A percentile compares a stretch with the other conserved stretches of the same genome.
Evolutionary conservation across 2,113 vertebrate species (phyloP).

Genomic region (Ailurus styani): DNA sequence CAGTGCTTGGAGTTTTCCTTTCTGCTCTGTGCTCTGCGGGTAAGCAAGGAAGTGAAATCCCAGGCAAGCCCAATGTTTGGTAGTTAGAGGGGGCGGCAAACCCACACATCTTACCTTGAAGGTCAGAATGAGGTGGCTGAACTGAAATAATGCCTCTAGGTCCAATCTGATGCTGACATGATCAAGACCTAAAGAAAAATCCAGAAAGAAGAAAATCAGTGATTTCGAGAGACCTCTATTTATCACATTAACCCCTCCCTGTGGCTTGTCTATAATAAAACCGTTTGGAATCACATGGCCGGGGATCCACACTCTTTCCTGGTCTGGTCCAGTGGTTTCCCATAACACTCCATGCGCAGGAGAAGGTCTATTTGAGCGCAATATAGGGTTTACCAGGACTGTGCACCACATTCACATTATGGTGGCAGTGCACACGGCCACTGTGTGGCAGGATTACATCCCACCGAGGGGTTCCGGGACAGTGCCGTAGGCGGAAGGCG

Average conservation of each 20-base stretch:
- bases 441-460: conserved; percentile 18
- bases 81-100: background rate
- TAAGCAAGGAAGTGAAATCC: conserved; percentile 19
- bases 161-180: conserved; percentile 90
- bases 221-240: background rate
- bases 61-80: background rate
- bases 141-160: conserved; percentile 90
- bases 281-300: background rate
- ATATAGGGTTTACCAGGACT: background rate
- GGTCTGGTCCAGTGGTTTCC: background rate
- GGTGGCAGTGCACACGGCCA: background rate
- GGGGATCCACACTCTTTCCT: background rate
- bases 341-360: background rate
- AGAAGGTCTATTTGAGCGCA: background rate
- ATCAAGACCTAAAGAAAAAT: conserved; percentile 85
- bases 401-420: background rate
- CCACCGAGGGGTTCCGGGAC: fast-evolving
- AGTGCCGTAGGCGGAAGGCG: background rate
- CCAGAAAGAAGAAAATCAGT: conserved; percentile 55
- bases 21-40: background rate
- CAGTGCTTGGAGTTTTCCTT: background rate
- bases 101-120: conserved; percentile 87
- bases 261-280: background rate
- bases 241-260: background rate
- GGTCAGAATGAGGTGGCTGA: conserved; percentile 92